phyloP scores from a whole-genome alignment of 1,140 invertebrate genomes.

The Listronotus bonariensis region DNA sequence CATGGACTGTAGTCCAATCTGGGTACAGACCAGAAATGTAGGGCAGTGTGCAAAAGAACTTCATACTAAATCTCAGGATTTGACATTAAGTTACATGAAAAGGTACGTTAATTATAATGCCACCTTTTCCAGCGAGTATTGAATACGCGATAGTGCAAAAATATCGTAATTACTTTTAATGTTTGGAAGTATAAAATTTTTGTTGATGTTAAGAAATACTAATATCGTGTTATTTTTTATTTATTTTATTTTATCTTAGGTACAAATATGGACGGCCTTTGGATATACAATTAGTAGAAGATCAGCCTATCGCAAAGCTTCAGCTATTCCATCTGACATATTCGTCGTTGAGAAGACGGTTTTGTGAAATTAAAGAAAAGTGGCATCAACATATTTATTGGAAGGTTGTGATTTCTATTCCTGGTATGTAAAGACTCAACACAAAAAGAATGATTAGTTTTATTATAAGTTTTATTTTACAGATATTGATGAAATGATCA shows the following conservation, averaged over 20 bases:
- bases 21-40: constrained; percentile 61
- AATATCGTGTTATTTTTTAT: too few species aligned
- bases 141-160: too few species aligned
- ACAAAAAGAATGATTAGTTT: too few species aligned
- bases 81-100: constrained; percentile 62
- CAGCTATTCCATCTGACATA: constrained; percentile 59
- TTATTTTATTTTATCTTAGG: constrained; percentile 12
- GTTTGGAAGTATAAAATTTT: too few species aligned
- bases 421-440: constrained; percentile 46
- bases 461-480: constrained; percentile 53
- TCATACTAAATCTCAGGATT: constrained; percentile 57
- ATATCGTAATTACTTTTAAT: too few species aligned
- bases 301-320: constrained; percentile 54
- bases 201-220: background rate
- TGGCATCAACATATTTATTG: constrained; percentile 64
- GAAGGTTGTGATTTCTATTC: constrained; percentile 64
- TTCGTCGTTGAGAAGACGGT: constrained; percentile 57
- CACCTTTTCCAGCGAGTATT: too few species aligned
- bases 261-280: constrained; percentile 58
- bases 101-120: constrained; percentile 28
- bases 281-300: constrained; percentile 52
- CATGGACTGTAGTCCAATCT: constrained; percentile 66
- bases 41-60: constrained; percentile 60
- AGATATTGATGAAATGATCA: constrained; percentile 49
- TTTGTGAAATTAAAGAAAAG: constrained; percentile 56